phyloP scores from a whole-genome alignment of 2,888 invertebrate genomes.

The Hypercompe scribonia region DNA sequence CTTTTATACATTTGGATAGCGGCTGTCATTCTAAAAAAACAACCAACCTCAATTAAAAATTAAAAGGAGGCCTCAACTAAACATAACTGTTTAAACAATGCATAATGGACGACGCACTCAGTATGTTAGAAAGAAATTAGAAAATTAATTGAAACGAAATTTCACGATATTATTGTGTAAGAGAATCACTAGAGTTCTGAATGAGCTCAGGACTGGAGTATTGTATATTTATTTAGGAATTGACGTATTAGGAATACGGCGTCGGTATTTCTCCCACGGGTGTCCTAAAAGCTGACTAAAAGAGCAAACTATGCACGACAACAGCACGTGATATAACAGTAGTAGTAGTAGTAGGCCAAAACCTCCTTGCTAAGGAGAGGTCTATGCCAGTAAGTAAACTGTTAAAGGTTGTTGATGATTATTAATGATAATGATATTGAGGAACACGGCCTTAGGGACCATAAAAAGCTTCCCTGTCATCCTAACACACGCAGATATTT shows the following conservation, averaged over 20 bases:
- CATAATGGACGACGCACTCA: no score
- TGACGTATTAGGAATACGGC: no score
- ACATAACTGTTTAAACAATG: not conserved
- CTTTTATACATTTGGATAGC: not conserved
- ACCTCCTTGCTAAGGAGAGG: no score
- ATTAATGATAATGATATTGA: not conserved
- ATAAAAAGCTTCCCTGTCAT: not conserved
- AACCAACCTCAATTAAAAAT: not conserved
- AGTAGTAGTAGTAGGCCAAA: no score
- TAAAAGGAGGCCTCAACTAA: not conserved
- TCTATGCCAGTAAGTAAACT: no score
- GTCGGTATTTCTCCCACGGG: no score
- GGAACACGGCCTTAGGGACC: not conserved
- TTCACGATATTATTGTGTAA: not conserved
- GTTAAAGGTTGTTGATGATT: no score
- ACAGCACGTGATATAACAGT: no score
- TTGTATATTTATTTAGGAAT: not conserved
- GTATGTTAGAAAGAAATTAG: not conserved
- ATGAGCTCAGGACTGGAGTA: not conserved
- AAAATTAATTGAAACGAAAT: not conserved
- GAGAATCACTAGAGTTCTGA: not conserved
- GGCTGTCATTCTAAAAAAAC: not conserved
- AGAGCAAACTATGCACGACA: no score
- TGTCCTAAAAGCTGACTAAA: no score
- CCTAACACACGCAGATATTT: not conserved